These are phyloP conservation scores for Chaetogeoica ovagalla DNA, from an alignment of 2,888 invertebrate species.

Conservation along the genomic window DNA sequence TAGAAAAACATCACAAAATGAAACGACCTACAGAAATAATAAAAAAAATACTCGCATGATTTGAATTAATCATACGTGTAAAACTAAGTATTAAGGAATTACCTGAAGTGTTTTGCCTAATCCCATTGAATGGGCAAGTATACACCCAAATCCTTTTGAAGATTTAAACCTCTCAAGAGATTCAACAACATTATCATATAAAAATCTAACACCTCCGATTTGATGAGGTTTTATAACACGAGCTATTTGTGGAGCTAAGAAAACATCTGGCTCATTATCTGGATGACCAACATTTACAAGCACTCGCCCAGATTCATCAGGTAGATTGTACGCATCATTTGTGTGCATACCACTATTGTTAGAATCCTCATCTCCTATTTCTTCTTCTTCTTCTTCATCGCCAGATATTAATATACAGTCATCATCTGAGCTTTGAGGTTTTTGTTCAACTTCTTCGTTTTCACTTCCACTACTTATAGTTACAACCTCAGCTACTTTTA, in stretches of 20 bases:
- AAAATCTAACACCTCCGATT: slow-evolving; percentile 91
- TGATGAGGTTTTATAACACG: slow-evolving; percentile 94
- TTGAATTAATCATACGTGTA: neutral
- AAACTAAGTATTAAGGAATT: slow-evolving; percentile 27
- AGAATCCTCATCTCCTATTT: slow-evolving; percentile 82
- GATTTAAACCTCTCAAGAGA: slow-evolving; percentile 84
- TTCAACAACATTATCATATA: slow-evolving; percentile 96
- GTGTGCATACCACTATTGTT: slow-evolving; percentile 91
- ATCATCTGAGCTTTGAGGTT: slow-evolving; percentile 63
- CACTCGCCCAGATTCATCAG: slow-evolving; percentile 89
- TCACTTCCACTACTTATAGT: slow-evolving; percentile 64
- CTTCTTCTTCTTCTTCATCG: slow-evolving; percentile 77
- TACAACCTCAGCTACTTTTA: slow-evolving; percentile 60
- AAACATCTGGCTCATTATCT: slow-evolving; percentile 86
- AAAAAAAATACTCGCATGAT: neutral
- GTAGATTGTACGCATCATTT: slow-evolving; percentile 87
- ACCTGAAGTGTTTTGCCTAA: slow-evolving; percentile 94
- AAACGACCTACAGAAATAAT: slow-evolving; percentile 69
- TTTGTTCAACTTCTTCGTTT: slow-evolving; percentile 49
- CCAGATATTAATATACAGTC: slow-evolving; percentile 82
- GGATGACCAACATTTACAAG: slow-evolving; percentile 92
- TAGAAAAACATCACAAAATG: slow-evolving; percentile 94
- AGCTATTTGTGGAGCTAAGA: slow-evolving; percentile 87
- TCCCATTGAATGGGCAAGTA: slow-evolving; percentile 98
- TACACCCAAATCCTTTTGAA: slow-evolving; percentile 93